phyloP scores from a whole-genome alignment of 2,888 invertebrate species.

The Mayetiola destructor region DNA sequence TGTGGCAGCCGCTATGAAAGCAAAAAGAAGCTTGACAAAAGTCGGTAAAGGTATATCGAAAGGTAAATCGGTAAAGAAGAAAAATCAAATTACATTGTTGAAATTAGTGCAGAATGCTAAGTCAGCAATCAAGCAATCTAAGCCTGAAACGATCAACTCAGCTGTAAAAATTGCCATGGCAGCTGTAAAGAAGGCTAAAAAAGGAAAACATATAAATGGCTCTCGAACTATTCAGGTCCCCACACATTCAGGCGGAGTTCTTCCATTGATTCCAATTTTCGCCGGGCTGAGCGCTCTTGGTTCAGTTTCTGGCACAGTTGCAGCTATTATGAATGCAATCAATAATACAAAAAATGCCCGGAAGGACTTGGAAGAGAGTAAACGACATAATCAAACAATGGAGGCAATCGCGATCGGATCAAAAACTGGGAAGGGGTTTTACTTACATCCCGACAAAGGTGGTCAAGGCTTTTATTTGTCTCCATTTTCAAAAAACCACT shows the following conservation, averaged over 20 bases:
- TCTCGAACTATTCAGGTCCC: slow-evolving; percentile 18
- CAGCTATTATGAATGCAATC: slow-evolving; percentile 28
- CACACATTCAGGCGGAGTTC: slow-evolving; percentile 1
- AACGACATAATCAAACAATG: slow-evolving; percentile 28
- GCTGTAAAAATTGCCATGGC: background rate
- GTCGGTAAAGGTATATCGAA: slow-evolving; percentile 18
- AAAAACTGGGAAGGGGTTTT: slow-evolving; percentile 18
- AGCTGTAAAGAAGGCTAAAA: background rate
- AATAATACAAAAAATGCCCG: slow-evolving; percentile 25
- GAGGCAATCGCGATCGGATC: slow-evolving; percentile 29
- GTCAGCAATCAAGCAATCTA: background rate
- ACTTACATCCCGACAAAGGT: slow-evolving; percentile 22
- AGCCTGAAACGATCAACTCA: background rate
- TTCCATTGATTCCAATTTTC: slow-evolving; percentile 24
- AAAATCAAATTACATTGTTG: background rate
- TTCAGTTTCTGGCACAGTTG: slow-evolving; percentile 27
- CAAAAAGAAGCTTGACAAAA: slow-evolving; percentile 16
- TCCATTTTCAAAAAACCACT: slow-evolving; percentile 22
- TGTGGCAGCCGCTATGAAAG: slow-evolving; percentile 19
- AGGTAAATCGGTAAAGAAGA: background rate
- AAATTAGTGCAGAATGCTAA: background rate
- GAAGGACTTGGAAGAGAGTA: slow-evolving; percentile 24
- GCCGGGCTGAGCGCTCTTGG: slow-evolving; percentile 27
- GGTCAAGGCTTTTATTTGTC: background rate
- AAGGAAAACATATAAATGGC: background rate